These are phyloP conservation scores for Scartelaos histophorus DNA, from an alignment of 2,113 vertebrate genomes.

Conservation along the genomic window DNA sequence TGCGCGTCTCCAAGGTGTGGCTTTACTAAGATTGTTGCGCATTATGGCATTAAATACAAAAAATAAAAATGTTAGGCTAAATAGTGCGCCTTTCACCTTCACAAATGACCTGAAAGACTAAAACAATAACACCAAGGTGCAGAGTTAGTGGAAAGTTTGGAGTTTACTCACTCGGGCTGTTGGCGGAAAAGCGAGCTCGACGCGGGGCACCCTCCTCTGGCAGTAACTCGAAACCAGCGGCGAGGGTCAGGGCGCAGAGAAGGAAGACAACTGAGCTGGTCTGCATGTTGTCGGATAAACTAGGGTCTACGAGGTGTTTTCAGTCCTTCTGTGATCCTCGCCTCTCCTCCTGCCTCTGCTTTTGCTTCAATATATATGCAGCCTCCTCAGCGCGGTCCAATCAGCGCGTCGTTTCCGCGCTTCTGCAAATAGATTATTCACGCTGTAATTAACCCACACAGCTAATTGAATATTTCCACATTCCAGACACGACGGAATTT, in stretches of 20 bases:
- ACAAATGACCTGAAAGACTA: neutral
- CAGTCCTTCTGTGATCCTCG: neutral
- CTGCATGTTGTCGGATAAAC: conserved; percentile 49
- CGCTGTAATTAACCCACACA: conserved; percentile 25
- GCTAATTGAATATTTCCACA: conserved; percentile 59
- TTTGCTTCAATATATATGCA: conserved; percentile 30
- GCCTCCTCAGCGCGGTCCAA: conserved; percentile 41
- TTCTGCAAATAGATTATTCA: conserved; percentile 42
- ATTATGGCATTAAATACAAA: no score
- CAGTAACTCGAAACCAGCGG: conserved; percentile 51
- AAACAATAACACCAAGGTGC: neutral
- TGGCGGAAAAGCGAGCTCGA: conserved; percentile 73
- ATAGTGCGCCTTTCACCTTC: neutral
- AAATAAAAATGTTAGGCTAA: no score
- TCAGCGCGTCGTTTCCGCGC: conserved; percentile 37
- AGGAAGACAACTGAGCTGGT: conserved; percentile 47
- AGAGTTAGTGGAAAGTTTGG: neutral
- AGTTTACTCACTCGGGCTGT: conserved; percentile 77
- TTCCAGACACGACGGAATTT: conserved; percentile 31
- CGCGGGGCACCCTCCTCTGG: conserved; percentile 62
- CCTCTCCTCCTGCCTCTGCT: neutral
- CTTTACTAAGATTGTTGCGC: no score
- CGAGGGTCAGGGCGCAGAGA: conserved; percentile 46
- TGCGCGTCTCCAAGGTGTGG: no score
- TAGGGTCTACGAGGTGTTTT: neutral